Evolutionary conservation across 2,888 invertebrate genomes (phyloP).

Genomic region (Chaetoderma sp.): DNA sequence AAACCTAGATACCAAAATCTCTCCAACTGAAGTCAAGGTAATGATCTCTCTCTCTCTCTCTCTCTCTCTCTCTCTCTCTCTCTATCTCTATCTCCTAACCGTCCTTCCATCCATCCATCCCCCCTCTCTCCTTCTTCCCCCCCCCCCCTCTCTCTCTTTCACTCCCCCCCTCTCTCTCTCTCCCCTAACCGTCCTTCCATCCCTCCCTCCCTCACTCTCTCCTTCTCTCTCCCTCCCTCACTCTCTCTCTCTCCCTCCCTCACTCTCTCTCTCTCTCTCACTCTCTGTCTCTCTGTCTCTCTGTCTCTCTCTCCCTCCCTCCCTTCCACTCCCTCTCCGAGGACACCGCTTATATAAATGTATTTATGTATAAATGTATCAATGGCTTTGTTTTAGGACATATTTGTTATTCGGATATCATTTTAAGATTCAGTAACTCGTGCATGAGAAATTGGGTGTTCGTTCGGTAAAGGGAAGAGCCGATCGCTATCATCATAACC

Average conservation of each 20-base stretch:
- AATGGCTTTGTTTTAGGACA: neutral
- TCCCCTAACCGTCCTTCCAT: too few relatives aligned
- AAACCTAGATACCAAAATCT: too few relatives aligned
- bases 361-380: slow-evolving; percentile 5
- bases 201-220: too few relatives aligned
- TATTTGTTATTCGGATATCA: neutral
- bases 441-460: too few relatives aligned
- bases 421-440: too few relatives aligned
- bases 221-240: too few relatives aligned
- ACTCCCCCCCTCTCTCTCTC: too few relatives aligned
- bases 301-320: neutral
- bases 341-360: neutral
- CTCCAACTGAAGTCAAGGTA: neutral
- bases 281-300: slow-evolving; percentile 22
- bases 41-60: neutral
- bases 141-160: slow-evolving; percentile 1
- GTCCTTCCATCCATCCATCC: too few relatives aligned
- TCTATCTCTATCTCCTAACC: too few relatives aligned
- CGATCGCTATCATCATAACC: too few relatives aligned
- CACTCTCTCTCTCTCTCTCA: slow-evolving; percentile 16
- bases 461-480: too few relatives aligned
- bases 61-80: slow-evolving; percentile 11
- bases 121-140: slow-evolving; percentile 2
- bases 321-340: neutral
- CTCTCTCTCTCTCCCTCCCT: too few relatives aligned